Evolutionary conservation across 2,113 vertebrate genomes (phyloP).

Genomic region (Greenwoodochromis staneri): DNA sequence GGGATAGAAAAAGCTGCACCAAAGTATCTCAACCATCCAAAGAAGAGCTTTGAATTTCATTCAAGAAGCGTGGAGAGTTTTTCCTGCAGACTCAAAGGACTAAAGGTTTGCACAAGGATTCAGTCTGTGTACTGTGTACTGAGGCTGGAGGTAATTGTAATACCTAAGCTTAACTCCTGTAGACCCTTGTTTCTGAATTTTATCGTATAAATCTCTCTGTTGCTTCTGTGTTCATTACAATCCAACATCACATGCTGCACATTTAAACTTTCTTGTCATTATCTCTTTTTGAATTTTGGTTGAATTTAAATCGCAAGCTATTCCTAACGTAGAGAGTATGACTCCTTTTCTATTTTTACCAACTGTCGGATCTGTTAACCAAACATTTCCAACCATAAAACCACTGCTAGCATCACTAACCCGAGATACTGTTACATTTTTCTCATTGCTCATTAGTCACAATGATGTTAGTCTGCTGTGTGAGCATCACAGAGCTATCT

Average conservation of each 20-base stretch:
- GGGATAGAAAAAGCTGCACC: not conserved
- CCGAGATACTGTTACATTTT: too few species aligned
- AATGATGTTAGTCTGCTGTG: too few species aligned
- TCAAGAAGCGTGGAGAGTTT: not conserved
- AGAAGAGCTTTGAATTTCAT: not conserved
- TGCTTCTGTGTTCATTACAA: fast-evolving
- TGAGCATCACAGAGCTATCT: too few species aligned
- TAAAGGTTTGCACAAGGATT: not conserved
- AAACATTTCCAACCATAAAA: not conserved
- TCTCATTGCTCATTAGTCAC: too few species aligned
- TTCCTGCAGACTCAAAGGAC: not conserved
- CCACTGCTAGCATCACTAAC: not conserved
- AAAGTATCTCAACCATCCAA: not conserved
- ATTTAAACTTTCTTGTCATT: not conserved
- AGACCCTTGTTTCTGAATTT: not conserved
- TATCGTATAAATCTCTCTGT: not conserved
- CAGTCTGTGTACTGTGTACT: fast-evolving
- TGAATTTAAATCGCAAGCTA: too few species aligned
- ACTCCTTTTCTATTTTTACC: too few species aligned
- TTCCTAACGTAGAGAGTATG: too few species aligned
- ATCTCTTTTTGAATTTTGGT: not conserved
- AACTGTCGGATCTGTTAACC: not conserved
- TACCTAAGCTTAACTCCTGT: not conserved
- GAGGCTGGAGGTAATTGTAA: not conserved
- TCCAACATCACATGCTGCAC: fast-evolving